Evolutionary conservation across 2,888 invertebrate genomes (phyloP), one percentile per base, ranked within the genome.

Genomic region (Litoditis marina): DNA sequence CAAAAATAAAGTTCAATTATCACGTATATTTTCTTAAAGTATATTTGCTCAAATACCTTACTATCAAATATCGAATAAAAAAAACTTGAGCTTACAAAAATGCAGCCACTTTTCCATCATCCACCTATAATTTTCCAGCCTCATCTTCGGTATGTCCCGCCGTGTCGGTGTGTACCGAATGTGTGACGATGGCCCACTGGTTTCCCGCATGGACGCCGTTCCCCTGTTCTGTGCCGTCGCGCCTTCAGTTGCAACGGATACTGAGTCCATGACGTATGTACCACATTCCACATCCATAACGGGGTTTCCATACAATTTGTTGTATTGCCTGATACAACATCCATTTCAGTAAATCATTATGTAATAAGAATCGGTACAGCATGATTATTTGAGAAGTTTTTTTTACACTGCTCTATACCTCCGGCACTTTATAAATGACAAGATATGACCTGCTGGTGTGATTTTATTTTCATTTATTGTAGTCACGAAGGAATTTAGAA

Each of bases 81-180:
- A n/a, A n/a, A 44, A 22, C 44, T 22, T 44, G 44, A 6, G 19
- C 44, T 3, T 19, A 44, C 19, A 22, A 44, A 22, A 3, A 22
- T 44, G 8, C 8, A 44, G 8, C 25, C 25, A 6, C 44, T 5
- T 8, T 28, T 50, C 50, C 49, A 11, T 49, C 11, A 16, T 13
- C 13, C n/a, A 13, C 39, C n/a, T 39, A 13, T 49, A 22, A 11
- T 50, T 4, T 2, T 50, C 8, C 50, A 53, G 54, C n/a, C 31
- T 30, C 7, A 30, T 62, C 8, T 32, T 19, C 13, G 62, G 62
- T n/a, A 57, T 62, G 42, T 57, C 57, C 11, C 50, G 52, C 11
- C 56, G 62, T 11, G 42, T 62, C 8, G 57, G 62, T 28, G 50
- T 50, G 8, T 62, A 62, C 34, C 56, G 42, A 6, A 30, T 62